Percentiles rank a stretch among this genome's conserved stretches.
These are phyloP conservation scores for Nylanderia fulva DNA, from an alignment of 1,140 invertebrate species.

Conservation along the genomic window DNA sequence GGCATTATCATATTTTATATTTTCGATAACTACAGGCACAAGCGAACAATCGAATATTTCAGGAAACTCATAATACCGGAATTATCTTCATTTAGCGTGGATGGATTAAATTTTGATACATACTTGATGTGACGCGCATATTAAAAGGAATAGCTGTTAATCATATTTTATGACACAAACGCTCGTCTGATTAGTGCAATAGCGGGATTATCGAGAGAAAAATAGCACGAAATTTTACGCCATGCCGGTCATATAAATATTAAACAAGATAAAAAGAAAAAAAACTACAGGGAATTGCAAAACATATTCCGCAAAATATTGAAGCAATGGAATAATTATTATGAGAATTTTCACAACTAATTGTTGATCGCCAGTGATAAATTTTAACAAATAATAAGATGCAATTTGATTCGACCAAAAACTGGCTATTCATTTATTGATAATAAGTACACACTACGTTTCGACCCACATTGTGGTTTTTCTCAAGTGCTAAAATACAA, in stretches of 20 bases:
- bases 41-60: slow-evolving; percentile 14
- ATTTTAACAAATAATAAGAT: too few species aligned
- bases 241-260: slow-evolving; percentile 14
- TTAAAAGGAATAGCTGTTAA: slow-evolving; percentile 38
- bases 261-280: background rate
- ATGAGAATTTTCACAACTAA: too few species aligned
- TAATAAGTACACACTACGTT: too few species aligned
- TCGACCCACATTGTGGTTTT: too few species aligned
- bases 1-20: background rate
- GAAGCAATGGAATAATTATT: background rate
- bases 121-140: slow-evolving; percentile 12
- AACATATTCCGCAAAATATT: slow-evolving; percentile 33
- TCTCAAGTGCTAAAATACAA: too few species aligned
- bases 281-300: background rate
- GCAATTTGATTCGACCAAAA: too few species aligned
- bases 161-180: slow-evolving; percentile 39
- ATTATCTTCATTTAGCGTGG: slow-evolving; percentile 21
- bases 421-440: too few species aligned
- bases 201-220: slow-evolving; percentile 36
- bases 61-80: slow-evolving; percentile 15
- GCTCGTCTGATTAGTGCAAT: slow-evolving; percentile 40
- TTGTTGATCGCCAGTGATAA: too few species aligned
- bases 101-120: slow-evolving; percentile 44
- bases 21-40: slow-evolving; percentile 14
- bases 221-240: slow-evolving; percentile 25